These are phyloP conservation scores for Vombatus ursinus DNA, from an alignment of 2,113 vertebrate species.

Conservation along the genomic window DNA sequence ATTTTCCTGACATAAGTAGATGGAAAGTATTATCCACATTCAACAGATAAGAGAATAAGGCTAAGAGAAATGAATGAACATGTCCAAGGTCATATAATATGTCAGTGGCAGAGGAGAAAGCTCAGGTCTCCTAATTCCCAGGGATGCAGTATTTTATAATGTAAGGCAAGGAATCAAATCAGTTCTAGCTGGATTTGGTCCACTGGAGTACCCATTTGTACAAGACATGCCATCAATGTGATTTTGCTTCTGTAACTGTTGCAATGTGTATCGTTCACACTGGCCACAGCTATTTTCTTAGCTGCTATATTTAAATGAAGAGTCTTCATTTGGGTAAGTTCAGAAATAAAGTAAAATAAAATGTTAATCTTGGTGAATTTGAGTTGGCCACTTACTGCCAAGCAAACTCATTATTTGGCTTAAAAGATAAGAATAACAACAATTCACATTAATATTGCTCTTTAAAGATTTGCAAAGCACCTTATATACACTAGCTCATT, in stretches of 20 bases:
- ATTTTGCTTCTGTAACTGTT: constrained; percentile 28
- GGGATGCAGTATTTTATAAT: constrained; percentile 58
- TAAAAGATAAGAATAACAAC: constrained; percentile 22
- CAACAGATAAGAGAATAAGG: constrained; percentile 50
- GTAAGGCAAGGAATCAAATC: constrained; percentile 50
- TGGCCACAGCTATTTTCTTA: constrained; percentile 10
- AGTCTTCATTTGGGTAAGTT: neutral
- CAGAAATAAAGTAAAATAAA: constrained; percentile 48
- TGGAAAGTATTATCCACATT: constrained; percentile 56
- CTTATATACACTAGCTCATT: neutral
- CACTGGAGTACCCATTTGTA: constrained; percentile 25
- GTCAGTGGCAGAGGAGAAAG: constrained; percentile 41
- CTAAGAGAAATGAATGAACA: constrained; percentile 71
- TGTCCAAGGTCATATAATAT: constrained; percentile 55
- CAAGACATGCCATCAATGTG: constrained; percentile 45
- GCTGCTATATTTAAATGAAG: constrained; percentile 59
- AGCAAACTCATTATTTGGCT: constrained; percentile 37
- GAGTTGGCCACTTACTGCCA: constrained; percentile 2
- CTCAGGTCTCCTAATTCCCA: constrained; percentile 64
- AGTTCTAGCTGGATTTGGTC: constrained; percentile 52
- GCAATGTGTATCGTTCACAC: constrained; percentile 37
- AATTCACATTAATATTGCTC: neutral
- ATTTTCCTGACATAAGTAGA: constrained; percentile 61
- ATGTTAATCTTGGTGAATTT: constrained; percentile 51
- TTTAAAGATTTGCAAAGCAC: neutral